These are phyloP conservation scores for Labeo rohita DNA, from an alignment of 2,113 vertebrate species.

Conservation along the genomic window DNA sequence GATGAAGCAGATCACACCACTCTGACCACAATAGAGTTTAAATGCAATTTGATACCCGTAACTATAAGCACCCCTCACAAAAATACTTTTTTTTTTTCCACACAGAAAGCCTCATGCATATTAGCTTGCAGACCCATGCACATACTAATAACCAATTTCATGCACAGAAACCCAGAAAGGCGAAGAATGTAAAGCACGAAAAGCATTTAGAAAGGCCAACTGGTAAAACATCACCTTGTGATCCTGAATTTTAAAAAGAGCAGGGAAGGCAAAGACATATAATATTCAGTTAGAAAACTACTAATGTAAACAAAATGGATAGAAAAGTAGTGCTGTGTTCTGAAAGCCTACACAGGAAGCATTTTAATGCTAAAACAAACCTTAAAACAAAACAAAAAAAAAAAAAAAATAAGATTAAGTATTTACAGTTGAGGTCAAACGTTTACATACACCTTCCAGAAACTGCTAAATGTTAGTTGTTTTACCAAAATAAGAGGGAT, in stretches of 20 bases:
- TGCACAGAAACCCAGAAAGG: slow-evolving; percentile 27
- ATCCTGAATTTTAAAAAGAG: slow-evolving; percentile 84
- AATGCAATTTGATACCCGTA: neutral
- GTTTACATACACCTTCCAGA: too few relatives aligned
- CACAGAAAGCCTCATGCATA: slow-evolving; percentile 29
- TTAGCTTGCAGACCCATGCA: slow-evolving; percentile 37
- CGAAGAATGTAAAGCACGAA: slow-evolving; percentile 20
- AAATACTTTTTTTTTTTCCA: neutral
- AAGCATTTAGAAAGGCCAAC: slow-evolving; percentile 27
- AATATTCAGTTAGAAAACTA: slow-evolving; percentile 52
- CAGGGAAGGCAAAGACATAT: slow-evolving; percentile 63
- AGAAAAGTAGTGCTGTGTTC: neutral
- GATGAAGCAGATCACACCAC: neutral
- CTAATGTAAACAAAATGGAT: neutral
- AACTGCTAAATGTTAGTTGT: too few relatives aligned
- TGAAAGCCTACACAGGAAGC: neutral
- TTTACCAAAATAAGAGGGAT: too few relatives aligned
- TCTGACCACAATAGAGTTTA: neutral
- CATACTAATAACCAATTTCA: slow-evolving; percentile 30
- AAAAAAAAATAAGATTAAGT: neutral
- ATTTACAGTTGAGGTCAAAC: too few relatives aligned
- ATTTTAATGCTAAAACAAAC: neutral
- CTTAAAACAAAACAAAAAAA: neutral
- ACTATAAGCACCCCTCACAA: neutral
- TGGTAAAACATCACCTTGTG: slow-evolving; percentile 88